A percentile compares a stretch with the other conserved stretches of the same genome.
Conservation (phyloP, 1,140 invertebrate genomes). For the Ctenoplectra terminalis region DNA sequence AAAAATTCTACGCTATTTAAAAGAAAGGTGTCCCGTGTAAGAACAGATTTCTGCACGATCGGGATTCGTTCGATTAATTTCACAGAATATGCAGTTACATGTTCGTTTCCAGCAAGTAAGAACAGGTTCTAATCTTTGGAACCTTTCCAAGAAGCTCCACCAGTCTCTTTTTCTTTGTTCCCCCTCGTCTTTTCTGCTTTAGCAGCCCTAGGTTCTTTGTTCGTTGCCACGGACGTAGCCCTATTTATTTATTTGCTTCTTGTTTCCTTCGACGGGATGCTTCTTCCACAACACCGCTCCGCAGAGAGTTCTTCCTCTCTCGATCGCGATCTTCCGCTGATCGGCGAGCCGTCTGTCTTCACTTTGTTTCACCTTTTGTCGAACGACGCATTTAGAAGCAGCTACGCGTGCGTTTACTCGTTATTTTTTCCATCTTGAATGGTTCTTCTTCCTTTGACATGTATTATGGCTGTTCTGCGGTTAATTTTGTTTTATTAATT, state of each 20-base stretch:
- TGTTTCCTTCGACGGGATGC: constrained; percentile 23
- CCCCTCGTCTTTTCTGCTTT: background rate
- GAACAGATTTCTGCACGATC: background rate
- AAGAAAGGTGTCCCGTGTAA: too few relatives aligned
- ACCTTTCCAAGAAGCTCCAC: constrained; percentile 46
- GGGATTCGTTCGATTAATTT: background rate
- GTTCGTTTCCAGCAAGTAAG: constrained; percentile 3
- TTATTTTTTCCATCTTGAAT: too few relatives aligned
- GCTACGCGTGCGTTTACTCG: background rate
- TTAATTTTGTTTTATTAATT: too few relatives aligned
- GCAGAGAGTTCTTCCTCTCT: background rate
- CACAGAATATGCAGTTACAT: background rate
- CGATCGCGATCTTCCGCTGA: background rate
- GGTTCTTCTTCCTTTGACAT: too few relatives aligned
- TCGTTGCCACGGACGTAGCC: constrained; percentile 3
- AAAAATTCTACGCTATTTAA: too few relatives aligned
- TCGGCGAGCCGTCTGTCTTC: background rate
- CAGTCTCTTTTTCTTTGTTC: background rate
- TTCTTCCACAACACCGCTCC: background rate
- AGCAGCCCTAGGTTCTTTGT: constrained; percentile 26
- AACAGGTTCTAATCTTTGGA: constrained; percentile 58
- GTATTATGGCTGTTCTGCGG: too few relatives aligned
- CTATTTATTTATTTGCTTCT: constrained; percentile 50
- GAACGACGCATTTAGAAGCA: background rate
- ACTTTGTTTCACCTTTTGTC: background rate